These are phyloP conservation scores for Solenopsis fugax DNA, from an alignment of 1,140 invertebrate genomes.

Conservation along the genomic window DNA sequence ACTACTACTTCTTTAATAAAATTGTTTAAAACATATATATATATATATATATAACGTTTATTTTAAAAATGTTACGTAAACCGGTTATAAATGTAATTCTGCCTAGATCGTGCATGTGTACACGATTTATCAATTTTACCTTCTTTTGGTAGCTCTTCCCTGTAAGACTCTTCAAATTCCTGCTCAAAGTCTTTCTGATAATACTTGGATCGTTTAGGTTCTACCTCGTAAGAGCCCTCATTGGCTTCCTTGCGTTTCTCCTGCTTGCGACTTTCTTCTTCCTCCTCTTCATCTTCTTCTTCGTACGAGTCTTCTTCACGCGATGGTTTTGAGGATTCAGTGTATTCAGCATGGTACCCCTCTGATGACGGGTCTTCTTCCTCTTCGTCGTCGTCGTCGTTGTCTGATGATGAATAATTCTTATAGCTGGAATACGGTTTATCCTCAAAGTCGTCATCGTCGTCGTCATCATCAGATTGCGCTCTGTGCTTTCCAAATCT, in stretches of 20 bases:
- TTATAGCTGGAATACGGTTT: conserved; percentile 48
- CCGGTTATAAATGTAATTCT: background rate
- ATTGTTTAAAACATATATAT: background rate
- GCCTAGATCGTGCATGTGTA: background rate
- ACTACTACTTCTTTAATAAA: background rate
- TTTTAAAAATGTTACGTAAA: background rate
- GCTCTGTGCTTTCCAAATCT: conserved; percentile 77
- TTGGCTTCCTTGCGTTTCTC: conserved; percentile 67
- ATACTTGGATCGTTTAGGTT: conserved; percentile 56
- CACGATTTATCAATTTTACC: conserved; percentile 67
- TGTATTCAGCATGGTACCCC: conserved; percentile 30
- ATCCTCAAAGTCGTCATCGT: conserved; percentile 45
- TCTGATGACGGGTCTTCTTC: conserved; percentile 52
- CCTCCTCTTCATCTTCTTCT: conserved; percentile 77
- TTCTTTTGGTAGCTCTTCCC: conserved; percentile 69
- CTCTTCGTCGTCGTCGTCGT: conserved; percentile 62
- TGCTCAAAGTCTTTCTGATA: conserved; percentile 73
- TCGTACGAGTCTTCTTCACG: conserved; percentile 58
- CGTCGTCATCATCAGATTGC: background rate
- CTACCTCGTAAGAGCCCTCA: conserved; percentile 35
- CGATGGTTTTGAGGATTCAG: conserved; percentile 41
- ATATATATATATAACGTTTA: background rate
- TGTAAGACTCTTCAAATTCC: conserved; percentile 80
- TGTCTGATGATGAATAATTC: conserved; percentile 41
- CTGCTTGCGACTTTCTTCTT: conserved; percentile 73